Evolutionary conservation across 2,797 vertebrate species (phyloP).

Genomic region (Sorex maritimensis): DNA sequence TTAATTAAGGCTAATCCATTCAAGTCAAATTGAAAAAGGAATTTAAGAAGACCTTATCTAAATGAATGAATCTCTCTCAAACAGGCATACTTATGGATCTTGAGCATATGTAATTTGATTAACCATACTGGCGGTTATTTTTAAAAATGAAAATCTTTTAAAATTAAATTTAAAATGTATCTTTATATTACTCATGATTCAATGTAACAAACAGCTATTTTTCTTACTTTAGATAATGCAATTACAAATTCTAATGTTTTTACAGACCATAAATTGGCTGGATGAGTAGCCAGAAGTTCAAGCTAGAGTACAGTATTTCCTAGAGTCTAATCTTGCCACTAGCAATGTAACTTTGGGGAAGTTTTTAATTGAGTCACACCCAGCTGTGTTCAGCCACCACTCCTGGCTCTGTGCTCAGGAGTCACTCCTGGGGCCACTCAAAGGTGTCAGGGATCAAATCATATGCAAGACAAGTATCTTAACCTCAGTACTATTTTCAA

Average conservation of each 20-base stretch:
- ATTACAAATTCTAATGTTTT: slow-evolving; percentile 59
- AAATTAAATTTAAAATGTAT: slow-evolving; percentile 63
- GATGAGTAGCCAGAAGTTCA: background rate
- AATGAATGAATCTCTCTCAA: slow-evolving; percentile 60
- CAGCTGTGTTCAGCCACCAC: too few relatives aligned
- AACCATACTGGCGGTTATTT: slow-evolving; percentile 43
- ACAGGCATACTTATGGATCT: slow-evolving; percentile 13
- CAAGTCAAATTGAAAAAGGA: slow-evolving; percentile 29
- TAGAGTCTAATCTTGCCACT: slow-evolving; percentile 24
- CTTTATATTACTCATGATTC: slow-evolving; percentile 52
- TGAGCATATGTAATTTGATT: slow-evolving; percentile 26
- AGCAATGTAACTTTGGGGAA: background rate
- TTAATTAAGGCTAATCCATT: slow-evolving; percentile 52
- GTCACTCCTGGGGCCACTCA: too few relatives aligned
- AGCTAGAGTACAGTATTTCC: background rate
- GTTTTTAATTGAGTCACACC: too few relatives aligned
- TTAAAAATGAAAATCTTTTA: background rate
- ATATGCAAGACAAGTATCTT: too few relatives aligned
- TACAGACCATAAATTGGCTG: background rate
- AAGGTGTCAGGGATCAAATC: too few relatives aligned
- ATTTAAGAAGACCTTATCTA: slow-evolving; percentile 20
- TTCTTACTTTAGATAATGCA: slow-evolving; percentile 56
- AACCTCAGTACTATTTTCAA: too few relatives aligned
- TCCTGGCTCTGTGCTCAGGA: too few relatives aligned
- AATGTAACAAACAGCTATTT: background rate